Base-by-base conservation (phyloP, 2,797 vertebrate species). In the Bradypodion ventrale region DNA sequence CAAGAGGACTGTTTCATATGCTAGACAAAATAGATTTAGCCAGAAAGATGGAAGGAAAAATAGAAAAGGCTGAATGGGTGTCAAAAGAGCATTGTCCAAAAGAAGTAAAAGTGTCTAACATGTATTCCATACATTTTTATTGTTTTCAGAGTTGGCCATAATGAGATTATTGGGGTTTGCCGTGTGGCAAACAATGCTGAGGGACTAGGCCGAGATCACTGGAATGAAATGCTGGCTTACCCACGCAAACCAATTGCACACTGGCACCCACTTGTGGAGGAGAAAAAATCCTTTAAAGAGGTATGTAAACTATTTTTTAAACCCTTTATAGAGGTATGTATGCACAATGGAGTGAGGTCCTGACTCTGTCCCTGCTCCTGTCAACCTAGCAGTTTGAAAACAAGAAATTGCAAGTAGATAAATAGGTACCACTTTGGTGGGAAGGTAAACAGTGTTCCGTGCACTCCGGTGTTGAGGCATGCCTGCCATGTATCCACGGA, bases 211-310 rank as follows among this genome's bases (percentile, higher is more conserved):
- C 95, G 98, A 84, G 98, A 99, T 95, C 98, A 99, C 95, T 99
- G 98, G 98, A 99, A 98, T 3, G 98, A 99, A 93, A 99, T 99
- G 98, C 92, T 99, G 95, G 98, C 98, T 0, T 99, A 99, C 84
- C 98, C 98, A 0, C 97, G 98, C 84, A 99, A 99, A 91, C 98
- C 98, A 80, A 98, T 99, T n/a, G 98, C 98, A 4, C 98, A 99
- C 94, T 99, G 98, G 98, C 98, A 99, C 94, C 97, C 96, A 60
- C 95, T 99, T 91, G 96, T 97, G 96, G 98, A 99, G 96, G 96
- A 97, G 89, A 99, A 99, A 95, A 99, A 98, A 87, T 99, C 98
- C 72, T 98, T 98, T 95, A 99, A 99, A 93, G 98, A 99, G 98
- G 98, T 98, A 88, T 9, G 95, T 96, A 91, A 89, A 79, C 59